A percentile compares a stretch with the other conserved stretches of the same genome.
Evolutionary conservation across 2,888 invertebrate species (phyloP).

Genomic region (Drosophila picticornis): DNA sequence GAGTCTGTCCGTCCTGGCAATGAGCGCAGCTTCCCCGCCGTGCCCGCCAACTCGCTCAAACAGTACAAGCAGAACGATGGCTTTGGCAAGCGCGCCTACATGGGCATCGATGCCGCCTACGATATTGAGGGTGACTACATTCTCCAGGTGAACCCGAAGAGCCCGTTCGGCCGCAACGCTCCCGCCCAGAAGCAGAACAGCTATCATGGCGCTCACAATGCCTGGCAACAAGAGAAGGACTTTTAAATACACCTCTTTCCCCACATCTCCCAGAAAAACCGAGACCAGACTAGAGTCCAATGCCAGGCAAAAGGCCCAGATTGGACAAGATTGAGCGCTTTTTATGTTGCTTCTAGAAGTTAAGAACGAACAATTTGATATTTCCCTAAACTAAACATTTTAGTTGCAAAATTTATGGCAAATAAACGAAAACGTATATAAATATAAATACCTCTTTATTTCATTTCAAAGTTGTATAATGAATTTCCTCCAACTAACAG

Average conservation of each 20-base stretch:
- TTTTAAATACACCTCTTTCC: constrained; percentile 2
- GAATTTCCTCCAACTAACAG: too few relatives aligned
- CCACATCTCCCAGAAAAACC: background rate
- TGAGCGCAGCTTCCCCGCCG: constrained; percentile 83
- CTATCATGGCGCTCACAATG: constrained; percentile 69
- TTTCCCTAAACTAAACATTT: constrained; percentile 24
- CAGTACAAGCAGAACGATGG: constrained; percentile 81
- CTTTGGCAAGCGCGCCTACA: constrained; percentile 78
- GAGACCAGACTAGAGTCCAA: constrained; percentile 4
- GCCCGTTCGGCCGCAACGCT: constrained; percentile 81
- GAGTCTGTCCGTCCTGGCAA: constrained; percentile 83
- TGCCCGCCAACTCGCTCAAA: constrained; percentile 78
- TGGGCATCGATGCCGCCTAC: constrained; percentile 80
- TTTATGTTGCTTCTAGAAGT: constrained; percentile 23
- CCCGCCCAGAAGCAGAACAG: constrained; percentile 73
- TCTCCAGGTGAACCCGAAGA: constrained; percentile 80
- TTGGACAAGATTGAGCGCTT: constrained; percentile 24
- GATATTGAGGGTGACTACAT: constrained; percentile 82
- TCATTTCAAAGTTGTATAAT: background rate
- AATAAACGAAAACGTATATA: constrained; percentile 43
- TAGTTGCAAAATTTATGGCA: constrained; percentile 37
- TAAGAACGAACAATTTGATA: constrained; percentile 37
- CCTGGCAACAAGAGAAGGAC: constrained; percentile 44
- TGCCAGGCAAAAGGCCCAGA: background rate
- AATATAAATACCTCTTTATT: background rate